Conservation (phyloP, 2,797 vertebrate genomes). For the Alosa sapidissima region DNA sequence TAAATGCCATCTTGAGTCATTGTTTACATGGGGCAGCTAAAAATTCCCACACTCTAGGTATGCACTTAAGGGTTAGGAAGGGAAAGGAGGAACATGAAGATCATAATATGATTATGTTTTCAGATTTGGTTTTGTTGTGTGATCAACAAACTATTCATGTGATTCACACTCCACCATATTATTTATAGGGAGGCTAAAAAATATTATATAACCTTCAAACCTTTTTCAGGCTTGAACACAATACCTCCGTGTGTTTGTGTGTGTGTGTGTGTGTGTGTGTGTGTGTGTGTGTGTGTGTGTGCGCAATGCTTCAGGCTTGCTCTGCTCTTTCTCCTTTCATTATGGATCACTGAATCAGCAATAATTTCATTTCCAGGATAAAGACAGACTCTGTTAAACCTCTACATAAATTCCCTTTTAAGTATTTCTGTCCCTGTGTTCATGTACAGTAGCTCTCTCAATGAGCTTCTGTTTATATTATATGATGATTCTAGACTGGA, state of each 20-base stretch:
- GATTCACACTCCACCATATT: background rate
- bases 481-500: background rate
- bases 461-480: background rate
- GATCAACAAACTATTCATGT: background rate
- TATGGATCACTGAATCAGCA: slow-evolving; percentile 10
- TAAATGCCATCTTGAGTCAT: background rate
- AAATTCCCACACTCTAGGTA: background rate
- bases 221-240: background rate
- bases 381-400: slow-evolving; percentile 25
- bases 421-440: background rate
- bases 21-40: slow-evolving; percentile 6
- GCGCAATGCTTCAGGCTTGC: background rate
- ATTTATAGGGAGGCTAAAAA: background rate
- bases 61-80: background rate
- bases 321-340: slow-evolving; percentile 1
- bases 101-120: background rate
- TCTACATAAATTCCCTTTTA: background rate
- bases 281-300: background rate
- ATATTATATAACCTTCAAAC: background rate
- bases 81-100: background rate
- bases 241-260: background rate
- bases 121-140: background rate
- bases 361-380: slow-evolving; percentile 21
- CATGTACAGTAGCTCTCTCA: background rate
- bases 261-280: background rate